Base-by-base conservation (phyloP, 2,797 vertebrate genomes). In the Gallinago solitaria region DNA sequence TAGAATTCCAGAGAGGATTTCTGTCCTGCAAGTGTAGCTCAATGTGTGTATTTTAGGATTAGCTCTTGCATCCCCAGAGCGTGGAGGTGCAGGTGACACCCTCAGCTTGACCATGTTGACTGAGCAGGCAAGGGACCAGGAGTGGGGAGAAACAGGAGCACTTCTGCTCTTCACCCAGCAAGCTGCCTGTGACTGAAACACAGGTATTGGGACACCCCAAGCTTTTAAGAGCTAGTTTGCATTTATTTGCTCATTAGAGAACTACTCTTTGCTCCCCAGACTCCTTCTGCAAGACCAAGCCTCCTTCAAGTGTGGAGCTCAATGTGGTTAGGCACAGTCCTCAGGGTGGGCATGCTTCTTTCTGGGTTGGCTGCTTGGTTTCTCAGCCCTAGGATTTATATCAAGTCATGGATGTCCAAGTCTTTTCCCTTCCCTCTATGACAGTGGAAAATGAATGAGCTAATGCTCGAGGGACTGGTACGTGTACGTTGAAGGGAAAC, bases 11-110 rank as follows among this genome's bases (percentile, higher is more conserved):
- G 67, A 19, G 65, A 5, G 24, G n/a, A 41, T 35, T 45, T 45
- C 28, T 83, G 53, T 43, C 67, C 79, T 70, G 56, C 37, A 9
- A 32, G 60, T 3, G 5, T 24, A 25, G 21, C 12, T 19, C 25
- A 10, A 24, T 12, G 4, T 0, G 1, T 33, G n/a, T 35, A 6
- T 32, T 0, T 27, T 15, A 51, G 50, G 15, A 27, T 16, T 27
- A 51, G 50, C 25, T 51, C 16, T 9, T 51, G 50, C 16, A 51
- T 28, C 27, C 50, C 27, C 50, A 51, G 50, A 51, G 27, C 50
- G 27, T 51, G 50, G 50, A 51, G 50, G 27, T 51, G 50, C 27
- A 51, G 27, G 50, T 51, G 50, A 28, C 27, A 17, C 50, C 50
- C 27, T 51, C 50, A 28, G 50, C 50, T 28, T 51, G 27, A 17